Evolutionary conservation across 2,797 vertebrate genomes (phyloP).

Genomic region (Poecilia velifera): DNA sequence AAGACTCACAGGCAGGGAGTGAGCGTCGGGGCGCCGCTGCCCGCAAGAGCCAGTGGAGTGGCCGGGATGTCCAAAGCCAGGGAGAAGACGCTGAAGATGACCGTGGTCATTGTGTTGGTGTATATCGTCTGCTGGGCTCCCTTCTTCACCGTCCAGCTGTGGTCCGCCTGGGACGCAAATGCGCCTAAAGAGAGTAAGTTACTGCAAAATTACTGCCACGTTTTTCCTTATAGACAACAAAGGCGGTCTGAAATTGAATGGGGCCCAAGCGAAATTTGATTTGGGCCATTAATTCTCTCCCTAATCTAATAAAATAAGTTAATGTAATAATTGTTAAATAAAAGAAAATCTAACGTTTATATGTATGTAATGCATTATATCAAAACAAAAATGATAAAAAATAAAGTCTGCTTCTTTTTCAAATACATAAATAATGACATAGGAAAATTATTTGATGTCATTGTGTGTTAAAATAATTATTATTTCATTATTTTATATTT

Average conservation of each 20-base stretch:
- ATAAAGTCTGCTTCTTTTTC: neutral
- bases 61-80: constrained; percentile 74
- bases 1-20: constrained; percentile 50
- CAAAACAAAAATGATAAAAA: neutral
- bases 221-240: neutral
- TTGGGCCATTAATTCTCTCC: neutral
- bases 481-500: neutral
- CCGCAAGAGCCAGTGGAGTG: constrained; percentile 66
- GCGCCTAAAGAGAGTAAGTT: constrained; percentile 77
- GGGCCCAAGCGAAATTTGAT: neutral
- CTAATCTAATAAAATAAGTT: neutral
- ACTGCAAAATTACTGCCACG: neutral
- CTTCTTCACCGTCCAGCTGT: constrained; percentile 79
- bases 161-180: constrained; percentile 77
- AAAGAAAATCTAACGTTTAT: neutral
- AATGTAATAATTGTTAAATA: neutral
- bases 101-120: constrained; percentile 72
- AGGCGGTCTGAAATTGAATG: neutral
- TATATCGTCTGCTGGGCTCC: constrained; percentile 78
- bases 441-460: neutral
- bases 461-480: neutral
- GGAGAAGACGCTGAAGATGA: constrained; percentile 78
- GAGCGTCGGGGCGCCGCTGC: constrained; percentile 24
- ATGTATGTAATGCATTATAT: neutral
- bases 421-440: no score